Base-by-base conservation (phyloP, 2,888 invertebrate species). In the Drosophila melanosoma region DNA sequence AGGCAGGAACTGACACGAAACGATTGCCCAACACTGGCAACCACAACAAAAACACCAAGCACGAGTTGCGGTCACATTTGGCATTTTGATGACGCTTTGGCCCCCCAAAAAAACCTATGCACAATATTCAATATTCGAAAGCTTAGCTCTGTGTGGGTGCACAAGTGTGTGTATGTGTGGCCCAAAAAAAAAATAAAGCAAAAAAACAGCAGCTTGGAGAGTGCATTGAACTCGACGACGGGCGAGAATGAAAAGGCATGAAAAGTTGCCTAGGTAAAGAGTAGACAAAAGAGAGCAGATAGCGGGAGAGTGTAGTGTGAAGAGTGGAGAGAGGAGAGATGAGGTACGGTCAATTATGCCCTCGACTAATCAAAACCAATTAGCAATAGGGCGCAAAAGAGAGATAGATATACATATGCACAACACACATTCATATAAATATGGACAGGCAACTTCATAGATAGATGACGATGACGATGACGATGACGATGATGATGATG, bases 321-420 rank as follows among this genome's bases (percentile, higher is more conserved):
- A 20, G 20, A 45, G 45, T 3, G 33, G 8, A 15, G 53, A 33
- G 33, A 40, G 57, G 35, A 45, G 48, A 38, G 10, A 66, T 57
- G 45, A 53, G 66, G 76, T 65, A 53, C 51, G 53, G 71, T 77
- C 69, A 36, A 23, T 72, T 61, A 78, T 82, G 85, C 88, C 88
- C 83, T 72, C 77, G 78, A 87, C 85, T 82, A 87, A 84, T 82
- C 80, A 82, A 87, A 86, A 81, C 40, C 83, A 85, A 85, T 85
- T 85, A 85, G 83, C 87, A 88, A 69, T 67, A 65, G 65, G 75
- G 62, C 79, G 81, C 74, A 67, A 81, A 81, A 76, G 67, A 78
- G 80, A 72, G 57, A 40, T 12, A 49, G 38, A 57, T 42, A 48
- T 54, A 15, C 42, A 62, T 45, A 38, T 33, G 49, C 42, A 59